phyloP scores from a whole-genome alignment of 2,888 invertebrate genomes.

The Spisula solida region DNA sequence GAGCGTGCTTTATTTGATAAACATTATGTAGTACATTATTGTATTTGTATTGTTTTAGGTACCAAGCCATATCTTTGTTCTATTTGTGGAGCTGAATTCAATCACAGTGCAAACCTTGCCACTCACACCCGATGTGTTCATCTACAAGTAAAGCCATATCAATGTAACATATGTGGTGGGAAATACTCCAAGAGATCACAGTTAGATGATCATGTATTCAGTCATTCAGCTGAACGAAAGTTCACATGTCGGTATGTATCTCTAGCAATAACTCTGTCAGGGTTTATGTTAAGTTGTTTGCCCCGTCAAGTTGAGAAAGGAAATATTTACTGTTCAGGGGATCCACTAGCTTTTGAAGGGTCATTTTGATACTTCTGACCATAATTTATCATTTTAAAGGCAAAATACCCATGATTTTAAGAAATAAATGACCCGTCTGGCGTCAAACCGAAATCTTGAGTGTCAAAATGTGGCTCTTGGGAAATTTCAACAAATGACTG shows the following conservation, averaged over 20 bases:
- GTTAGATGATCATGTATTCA: slow-evolving; percentile 59
- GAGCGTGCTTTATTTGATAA: no score
- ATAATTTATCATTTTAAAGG: no score
- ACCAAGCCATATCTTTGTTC: slow-evolving; percentile 66
- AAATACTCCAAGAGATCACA: slow-evolving; percentile 59
- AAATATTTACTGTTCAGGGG: no score
- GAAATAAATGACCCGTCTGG: no score
- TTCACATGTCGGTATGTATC: slow-evolving; percentile 59
- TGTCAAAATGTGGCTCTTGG: no score
- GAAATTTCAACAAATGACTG: no score
- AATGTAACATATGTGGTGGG: slow-evolving; percentile 56
- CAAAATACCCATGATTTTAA: no score
- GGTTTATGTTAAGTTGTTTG: no score
- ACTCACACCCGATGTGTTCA: slow-evolving; percentile 66
- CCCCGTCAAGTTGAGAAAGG: background rate
- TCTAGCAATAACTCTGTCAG: background rate
- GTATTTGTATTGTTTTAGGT: slow-evolving; percentile 42
- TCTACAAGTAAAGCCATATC: slow-evolving; percentile 59
- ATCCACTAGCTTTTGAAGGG: no score
- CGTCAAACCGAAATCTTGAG: no score
- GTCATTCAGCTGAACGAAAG: slow-evolving; percentile 61
- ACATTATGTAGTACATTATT: background rate
- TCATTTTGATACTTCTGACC: no score
- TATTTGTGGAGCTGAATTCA: slow-evolving; percentile 68
- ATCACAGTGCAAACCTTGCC: slow-evolving; percentile 64